Evolutionary conservation across 2,113 vertebrate species (phyloP).

Genomic region (Dromiciops gliroides): DNA sequence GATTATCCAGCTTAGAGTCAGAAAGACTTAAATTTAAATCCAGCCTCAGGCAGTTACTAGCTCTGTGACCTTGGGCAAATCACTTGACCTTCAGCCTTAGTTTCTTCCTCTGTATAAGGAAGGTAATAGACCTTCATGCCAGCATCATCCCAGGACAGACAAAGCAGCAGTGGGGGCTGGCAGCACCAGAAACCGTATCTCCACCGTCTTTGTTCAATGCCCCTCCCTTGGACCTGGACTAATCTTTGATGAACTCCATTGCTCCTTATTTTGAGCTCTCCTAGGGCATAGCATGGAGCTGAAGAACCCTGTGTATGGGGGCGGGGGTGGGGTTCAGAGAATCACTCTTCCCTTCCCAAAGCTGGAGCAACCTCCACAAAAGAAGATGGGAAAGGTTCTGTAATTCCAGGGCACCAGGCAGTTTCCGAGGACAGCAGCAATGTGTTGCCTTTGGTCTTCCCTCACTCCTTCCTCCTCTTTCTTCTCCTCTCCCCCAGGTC

Average conservation of each 20-base stretch:
- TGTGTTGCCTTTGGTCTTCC: background rate
- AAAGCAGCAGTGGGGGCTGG: background rate
- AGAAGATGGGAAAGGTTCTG: background rate
- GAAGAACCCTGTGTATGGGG: too few relatives aligned
- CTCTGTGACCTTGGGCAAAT: too few relatives aligned
- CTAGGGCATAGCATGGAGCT: background rate
- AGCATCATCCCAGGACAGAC: background rate
- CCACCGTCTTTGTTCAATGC: background rate
- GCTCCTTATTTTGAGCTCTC: background rate
- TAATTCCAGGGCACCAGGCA: background rate
- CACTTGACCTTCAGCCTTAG: too few relatives aligned
- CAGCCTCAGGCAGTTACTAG: too few relatives aligned
- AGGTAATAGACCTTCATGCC: constrained; percentile 15
- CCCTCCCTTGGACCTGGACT: background rate
- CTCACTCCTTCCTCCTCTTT: background rate
- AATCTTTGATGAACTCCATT: constrained; percentile 11
- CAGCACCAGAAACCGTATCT: background rate
- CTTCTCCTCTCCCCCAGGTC: background rate
- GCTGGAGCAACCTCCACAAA: background rate
- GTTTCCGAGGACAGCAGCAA: background rate
- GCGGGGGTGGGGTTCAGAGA: too few relatives aligned
- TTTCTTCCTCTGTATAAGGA: too few relatives aligned
- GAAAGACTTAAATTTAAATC: too few relatives aligned
- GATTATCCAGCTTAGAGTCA: too few relatives aligned
- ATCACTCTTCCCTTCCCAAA: background rate